These are phyloP conservation scores for Todus mexicanus DNA, from an alignment of 2,797 vertebrate species.

Conservation along the genomic window DNA sequence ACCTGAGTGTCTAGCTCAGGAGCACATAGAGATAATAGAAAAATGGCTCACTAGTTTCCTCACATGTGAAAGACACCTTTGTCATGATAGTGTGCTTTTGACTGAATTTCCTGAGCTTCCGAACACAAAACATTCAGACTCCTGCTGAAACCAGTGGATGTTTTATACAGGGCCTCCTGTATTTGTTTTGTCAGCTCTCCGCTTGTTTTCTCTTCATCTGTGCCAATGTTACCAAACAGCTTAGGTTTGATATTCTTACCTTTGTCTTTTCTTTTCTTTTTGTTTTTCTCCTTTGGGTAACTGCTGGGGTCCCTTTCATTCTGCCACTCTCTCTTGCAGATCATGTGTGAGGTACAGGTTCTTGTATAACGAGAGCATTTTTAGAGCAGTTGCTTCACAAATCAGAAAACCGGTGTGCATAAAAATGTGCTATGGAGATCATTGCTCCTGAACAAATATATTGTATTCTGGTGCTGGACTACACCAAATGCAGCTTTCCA, in stretches of 20 bases:
- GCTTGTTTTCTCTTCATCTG: background rate
- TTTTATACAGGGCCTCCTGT: background rate
- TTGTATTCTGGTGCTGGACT: background rate
- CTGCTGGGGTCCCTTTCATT: background rate
- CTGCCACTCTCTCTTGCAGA: background rate
- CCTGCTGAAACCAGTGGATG: background rate
- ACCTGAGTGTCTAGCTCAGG: background rate
- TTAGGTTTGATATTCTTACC: background rate
- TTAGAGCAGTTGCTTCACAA: background rate
- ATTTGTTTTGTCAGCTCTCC: background rate
- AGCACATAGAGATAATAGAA: background rate
- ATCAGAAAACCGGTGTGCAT: background rate
- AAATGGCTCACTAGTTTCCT: background rate
- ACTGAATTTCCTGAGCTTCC: background rate
- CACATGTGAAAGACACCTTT: background rate
- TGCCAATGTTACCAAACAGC: background rate
- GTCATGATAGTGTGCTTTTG: background rate
- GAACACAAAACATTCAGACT: background rate
- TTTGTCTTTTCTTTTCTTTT: background rate
- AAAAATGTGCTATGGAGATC: background rate
- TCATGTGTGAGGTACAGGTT: background rate
- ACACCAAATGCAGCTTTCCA: background rate
- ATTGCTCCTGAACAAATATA: background rate
- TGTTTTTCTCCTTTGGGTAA: background rate
- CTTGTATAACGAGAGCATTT: background rate